Evolutionary conservation across 2,797 vertebrate species (phyloP).

Genomic region (Sciurus vulgaris): DNA sequence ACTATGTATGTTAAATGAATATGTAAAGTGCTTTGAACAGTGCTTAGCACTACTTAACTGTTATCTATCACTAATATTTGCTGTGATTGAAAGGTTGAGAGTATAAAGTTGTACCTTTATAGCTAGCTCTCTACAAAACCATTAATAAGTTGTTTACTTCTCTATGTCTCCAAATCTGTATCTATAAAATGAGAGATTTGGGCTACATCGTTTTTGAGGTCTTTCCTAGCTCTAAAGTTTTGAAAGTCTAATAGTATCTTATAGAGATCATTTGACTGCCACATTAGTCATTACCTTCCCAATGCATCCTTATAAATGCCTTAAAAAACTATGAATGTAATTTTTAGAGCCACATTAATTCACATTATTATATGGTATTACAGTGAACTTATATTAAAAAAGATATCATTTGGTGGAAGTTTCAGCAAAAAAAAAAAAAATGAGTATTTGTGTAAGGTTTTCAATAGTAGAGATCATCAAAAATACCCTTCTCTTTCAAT

Average conservation of each 20-base stretch:
- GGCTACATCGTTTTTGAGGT: not conserved
- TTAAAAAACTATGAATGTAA: not conserved
- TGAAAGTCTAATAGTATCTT: not conserved
- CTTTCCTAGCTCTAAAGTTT: not conserved
- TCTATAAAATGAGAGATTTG: not conserved
- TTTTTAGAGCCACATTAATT: not conserved
- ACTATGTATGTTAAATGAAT: not conserved
- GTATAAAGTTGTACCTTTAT: not conserved
- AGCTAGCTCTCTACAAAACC: not conserved
- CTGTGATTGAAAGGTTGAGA: accelerated
- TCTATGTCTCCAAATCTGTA: not conserved
- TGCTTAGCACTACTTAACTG: not conserved
- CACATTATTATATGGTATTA: not conserved
- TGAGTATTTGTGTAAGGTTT: constrained; percentile 7
- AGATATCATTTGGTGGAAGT: not conserved
- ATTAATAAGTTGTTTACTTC: not conserved
- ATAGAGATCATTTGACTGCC: not conserved
- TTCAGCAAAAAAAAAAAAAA: constrained; percentile 54
- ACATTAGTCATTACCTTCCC: not conserved
- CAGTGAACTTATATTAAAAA: not conserved
- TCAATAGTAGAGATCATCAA: not conserved
- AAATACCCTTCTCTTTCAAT: constrained; percentile 47
- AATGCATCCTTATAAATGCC: not conserved
- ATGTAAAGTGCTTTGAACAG: not conserved
- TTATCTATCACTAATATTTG: not conserved